These are phyloP conservation scores for Maccullochella peelii DNA, from an alignment of 2,113 vertebrate species.

Conservation along the genomic window DNA sequence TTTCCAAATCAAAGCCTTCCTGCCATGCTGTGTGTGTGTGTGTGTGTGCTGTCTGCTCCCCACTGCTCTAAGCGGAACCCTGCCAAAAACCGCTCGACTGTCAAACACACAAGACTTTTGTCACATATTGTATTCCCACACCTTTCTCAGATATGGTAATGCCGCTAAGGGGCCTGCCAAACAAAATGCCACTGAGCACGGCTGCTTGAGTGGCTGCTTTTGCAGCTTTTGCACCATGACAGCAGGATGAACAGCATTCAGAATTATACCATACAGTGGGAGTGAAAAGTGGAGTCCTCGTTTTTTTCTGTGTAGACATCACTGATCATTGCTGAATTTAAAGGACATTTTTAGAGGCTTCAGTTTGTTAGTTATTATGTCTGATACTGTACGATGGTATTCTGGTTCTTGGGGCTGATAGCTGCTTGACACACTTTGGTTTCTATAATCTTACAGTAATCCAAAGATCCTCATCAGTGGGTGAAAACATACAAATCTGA, in stretches of 20 bases:
- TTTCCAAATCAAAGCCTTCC: conserved; percentile 60
- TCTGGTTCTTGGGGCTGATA: conserved; percentile 23
- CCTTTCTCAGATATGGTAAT: conserved; percentile 22
- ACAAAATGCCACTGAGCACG: conserved; percentile 5
- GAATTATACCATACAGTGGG: neutral
- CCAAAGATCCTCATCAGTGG: conserved; percentile 41
- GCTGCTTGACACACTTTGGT: conserved; percentile 39
- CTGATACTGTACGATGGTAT: neutral
- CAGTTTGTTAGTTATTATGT: conserved; percentile 1
- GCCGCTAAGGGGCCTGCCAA: conserved; percentile 2
- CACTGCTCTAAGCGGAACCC: conserved; percentile 23
- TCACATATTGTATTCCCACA: conserved; percentile 32
- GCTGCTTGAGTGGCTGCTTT: conserved; percentile 12
- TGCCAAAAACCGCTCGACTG: conserved; percentile 42
- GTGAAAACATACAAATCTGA: conserved; percentile 15
- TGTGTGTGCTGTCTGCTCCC: conserved; percentile 15
- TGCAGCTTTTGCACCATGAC: conserved; percentile 20
- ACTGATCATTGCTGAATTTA: neutral
- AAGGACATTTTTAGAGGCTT: conserved; percentile 1
- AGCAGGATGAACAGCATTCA: conserved; percentile 28
- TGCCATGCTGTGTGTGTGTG: conserved; percentile 45
- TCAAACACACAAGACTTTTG: conserved; percentile 41
- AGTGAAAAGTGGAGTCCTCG: neutral
- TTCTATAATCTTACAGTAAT: conserved; percentile 50
- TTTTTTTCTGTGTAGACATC: neutral